Evolutionary conservation across 2,888 invertebrate species (phyloP), one percentile per base, ranked within the genome.

Genomic region (Spisula solida): DNA sequence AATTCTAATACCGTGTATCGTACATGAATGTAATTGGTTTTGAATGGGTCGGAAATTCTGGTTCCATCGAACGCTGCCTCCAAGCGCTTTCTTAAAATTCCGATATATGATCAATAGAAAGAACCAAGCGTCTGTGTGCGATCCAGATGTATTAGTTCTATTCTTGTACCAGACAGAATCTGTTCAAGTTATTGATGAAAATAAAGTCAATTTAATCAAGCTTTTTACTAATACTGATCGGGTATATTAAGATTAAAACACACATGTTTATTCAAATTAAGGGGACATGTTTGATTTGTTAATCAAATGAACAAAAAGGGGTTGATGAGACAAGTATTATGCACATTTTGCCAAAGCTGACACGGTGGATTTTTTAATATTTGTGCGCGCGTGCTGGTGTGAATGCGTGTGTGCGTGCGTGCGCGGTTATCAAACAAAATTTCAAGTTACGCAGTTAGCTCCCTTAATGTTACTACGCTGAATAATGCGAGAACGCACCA

Each of bases 11-110:
- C 34, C 12, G 34, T 31, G 31, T 12, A 75, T 16, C 1, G 34
- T 66, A 66, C 25, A n/a, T n/a, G 60, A 66, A 25, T n/a, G n/a
- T 66, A 66, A 4, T 66, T 25, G 25, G 60, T 66, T n/a, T n/a
- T 66, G 60, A 66, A n/a, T 66, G 60, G 60, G 60, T 66, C 60
- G 60, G 60, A 66, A 66, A 66, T 66, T 66, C 60, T 66, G 25
- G 60, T 66, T 66, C 60, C 25, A 66, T 66, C 25, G 60, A 66
- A 66, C 60, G 25, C 60, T 25, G 60, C 60, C 75, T 31, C 14
- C 25, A 75, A 25, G 31, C 29, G 29, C 41, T 75, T 75, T 75
- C 75, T 75, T 75, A 75, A 75, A 75, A 75, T 75, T 75, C 75
- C 75, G 29, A 31, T 34, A 75, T 34, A 75, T 75, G 75, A 75